Conservation (phyloP, 2,113 vertebrate species). For the Scolopax mira region DNA sequence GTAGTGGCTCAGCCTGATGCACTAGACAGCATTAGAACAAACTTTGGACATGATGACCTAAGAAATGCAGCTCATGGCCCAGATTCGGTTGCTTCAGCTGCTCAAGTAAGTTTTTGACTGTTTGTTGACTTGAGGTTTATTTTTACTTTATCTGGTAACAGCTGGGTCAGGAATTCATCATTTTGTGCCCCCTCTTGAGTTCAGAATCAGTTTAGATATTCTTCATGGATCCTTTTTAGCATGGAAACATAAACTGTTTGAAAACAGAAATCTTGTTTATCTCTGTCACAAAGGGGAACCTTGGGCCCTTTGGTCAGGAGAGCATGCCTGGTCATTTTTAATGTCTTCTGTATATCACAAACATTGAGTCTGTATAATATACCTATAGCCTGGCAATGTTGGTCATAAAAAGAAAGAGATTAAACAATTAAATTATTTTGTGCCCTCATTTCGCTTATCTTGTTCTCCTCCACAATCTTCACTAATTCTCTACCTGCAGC, state of each 20-base stretch:
- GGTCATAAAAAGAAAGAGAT: background rate
- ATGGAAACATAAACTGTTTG: background rate
- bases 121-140: background rate
- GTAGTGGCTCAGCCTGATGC: slow-evolving; percentile 76
- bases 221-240: background rate
- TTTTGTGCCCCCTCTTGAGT: background rate
- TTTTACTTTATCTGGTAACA: background rate
- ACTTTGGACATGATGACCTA: slow-evolving; percentile 82
- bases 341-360: background rate
- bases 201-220: background rate
- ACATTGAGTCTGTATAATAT: background rate
- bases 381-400: background rate
- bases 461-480: background rate
- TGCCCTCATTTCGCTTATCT: background rate
- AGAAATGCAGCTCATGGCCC: slow-evolving; percentile 87
- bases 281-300: background rate
- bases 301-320: background rate
- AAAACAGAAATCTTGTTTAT: background rate
- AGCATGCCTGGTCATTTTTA: background rate
- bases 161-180: background rate
- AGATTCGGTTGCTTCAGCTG: slow-evolving; percentile 87
- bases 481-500: background rate
- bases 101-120: slow-evolving; percentile 80
- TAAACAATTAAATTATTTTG: background rate
- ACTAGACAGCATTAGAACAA: slow-evolving; percentile 76